Evolutionary conservation across 2,797 vertebrate species (phyloP).

Genomic region (Octomys mimax): DNA sequence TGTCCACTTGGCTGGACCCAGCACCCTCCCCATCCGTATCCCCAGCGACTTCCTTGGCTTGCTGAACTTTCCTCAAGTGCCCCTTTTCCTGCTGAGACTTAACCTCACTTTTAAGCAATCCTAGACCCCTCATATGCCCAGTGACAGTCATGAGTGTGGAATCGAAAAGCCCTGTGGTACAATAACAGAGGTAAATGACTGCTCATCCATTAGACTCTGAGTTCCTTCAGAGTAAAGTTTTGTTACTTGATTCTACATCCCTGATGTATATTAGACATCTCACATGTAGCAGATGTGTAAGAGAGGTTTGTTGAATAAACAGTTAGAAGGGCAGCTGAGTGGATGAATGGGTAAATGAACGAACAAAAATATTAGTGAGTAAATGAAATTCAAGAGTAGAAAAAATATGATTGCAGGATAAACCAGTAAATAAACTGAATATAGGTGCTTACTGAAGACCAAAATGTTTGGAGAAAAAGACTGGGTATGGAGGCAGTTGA

Average conservation of each 20-base stretch:
- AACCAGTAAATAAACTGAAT: conserved; percentile 3
- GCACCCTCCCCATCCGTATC: background rate
- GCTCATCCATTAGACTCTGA: background rate
- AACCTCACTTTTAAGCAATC: background rate
- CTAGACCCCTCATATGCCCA: background rate
- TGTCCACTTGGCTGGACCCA: background rate
- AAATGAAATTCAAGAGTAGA: conserved; percentile 22
- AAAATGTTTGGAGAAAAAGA: background rate
- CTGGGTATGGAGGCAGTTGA: background rate
- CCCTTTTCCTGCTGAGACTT: background rate
- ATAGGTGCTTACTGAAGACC: background rate
- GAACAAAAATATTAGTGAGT: background rate
- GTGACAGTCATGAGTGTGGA: background rate
- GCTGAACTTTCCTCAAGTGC: background rate
- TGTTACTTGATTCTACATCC: background rate
- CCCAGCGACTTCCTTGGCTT: background rate
- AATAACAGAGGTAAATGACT: background rate
- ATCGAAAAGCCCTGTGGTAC: background rate
- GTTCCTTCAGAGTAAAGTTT: conserved; percentile 27
- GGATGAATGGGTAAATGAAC: background rate
- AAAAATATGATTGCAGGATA: conserved; percentile 35
- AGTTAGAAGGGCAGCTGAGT: background rate
- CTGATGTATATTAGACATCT: background rate
- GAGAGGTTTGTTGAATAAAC: conserved; percentile 24
- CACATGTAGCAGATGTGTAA: background rate